Evolutionary conservation across 2,797 vertebrate genomes (phyloP).

Genomic region (Gastrophryne carolinensis): DNA sequence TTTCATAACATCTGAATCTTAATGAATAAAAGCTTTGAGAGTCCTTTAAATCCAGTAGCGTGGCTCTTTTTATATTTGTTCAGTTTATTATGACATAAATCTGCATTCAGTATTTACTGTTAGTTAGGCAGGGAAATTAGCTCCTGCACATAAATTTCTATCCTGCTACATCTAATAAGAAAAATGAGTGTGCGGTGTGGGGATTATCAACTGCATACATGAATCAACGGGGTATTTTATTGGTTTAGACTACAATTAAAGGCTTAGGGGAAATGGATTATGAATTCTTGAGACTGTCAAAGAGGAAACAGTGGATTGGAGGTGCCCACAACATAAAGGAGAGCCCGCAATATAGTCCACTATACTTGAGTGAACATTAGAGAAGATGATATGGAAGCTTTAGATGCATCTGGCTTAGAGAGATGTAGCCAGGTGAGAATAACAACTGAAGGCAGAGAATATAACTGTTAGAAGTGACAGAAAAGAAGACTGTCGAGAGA

Average conservation of each 20-base stretch:
- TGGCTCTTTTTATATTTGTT: conserved; percentile 53
- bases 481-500: too few relatives aligned
- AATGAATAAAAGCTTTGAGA: conserved; percentile 55
- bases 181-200: conserved; percentile 38
- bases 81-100: conserved; percentile 52
- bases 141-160: conserved; percentile 49
- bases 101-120: conserved; percentile 41
- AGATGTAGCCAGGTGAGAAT: too few relatives aligned
- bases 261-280: conserved; percentile 38
- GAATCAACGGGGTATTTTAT: conserved; percentile 20
- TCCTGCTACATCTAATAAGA: conserved; percentile 50
- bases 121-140: conserved; percentile 45
- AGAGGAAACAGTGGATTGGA: background rate
- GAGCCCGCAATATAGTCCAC: too few relatives aligned
- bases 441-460: too few relatives aligned
- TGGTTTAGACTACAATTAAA: conserved; percentile 48
- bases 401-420: too few relatives aligned
- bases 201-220: background rate
- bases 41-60: conserved; percentile 53
- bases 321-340: background rate
- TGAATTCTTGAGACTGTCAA: background rate
- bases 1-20: conserved; percentile 59
- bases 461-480: too few relatives aligned
- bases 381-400: too few relatives aligned
- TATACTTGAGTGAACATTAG: too few relatives aligned